phyloP scores from a whole-genome alignment of 2,888 invertebrate genomes.

The Brachyptera putata region DNA sequence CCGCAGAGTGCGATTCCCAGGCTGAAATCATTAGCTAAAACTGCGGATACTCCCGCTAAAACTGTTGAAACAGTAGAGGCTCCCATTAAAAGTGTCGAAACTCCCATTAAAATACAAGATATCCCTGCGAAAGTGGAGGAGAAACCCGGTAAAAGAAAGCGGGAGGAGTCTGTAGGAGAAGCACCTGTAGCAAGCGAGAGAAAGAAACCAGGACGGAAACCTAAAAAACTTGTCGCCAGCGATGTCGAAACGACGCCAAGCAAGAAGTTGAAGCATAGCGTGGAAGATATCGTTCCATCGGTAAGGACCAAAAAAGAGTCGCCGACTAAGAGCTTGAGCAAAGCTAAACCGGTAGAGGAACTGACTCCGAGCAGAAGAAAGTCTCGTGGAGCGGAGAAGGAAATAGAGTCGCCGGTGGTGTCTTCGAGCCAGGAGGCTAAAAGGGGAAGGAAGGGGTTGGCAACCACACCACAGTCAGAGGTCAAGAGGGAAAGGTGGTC shows the following conservation, averaged over 20 bases:
- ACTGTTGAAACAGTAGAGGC: not conserved
- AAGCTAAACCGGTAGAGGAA: not conserved
- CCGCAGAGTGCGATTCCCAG: slow-evolving; percentile 8
- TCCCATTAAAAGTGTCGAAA: not conserved
- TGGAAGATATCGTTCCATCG: not conserved
- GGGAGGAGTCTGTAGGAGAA: not conserved
- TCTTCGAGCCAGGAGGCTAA: not conserved
- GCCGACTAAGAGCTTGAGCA: not conserved
- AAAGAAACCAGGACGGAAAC: slow-evolving; percentile 21
- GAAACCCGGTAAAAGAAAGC: slow-evolving; percentile 6
- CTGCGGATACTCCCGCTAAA: not conserved
- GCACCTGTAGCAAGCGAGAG: slow-evolving; percentile 5
- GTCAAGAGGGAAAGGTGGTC: slow-evolving; percentile 29
- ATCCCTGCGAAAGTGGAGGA: slow-evolving; percentile 7
- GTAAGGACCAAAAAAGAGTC: not conserved
- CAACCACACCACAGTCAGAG: slow-evolving; percentile 1
- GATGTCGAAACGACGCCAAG: not conserved
- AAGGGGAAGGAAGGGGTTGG: not conserved
- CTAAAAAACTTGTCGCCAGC: not conserved
- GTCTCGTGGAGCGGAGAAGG: not conserved
- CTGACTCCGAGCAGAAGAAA: not conserved
- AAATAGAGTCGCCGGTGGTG: slow-evolving; percentile 7
- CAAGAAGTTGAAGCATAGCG: not conserved
- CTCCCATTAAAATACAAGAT: not conserved
- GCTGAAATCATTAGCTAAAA: not conserved